A percentile compares a stretch with the other conserved stretches of the same genome.
These are phyloP conservation scores for Hozukius guyotensis DNA, from an alignment of 2,797 vertebrate species.

Conservation along the genomic window DNA sequence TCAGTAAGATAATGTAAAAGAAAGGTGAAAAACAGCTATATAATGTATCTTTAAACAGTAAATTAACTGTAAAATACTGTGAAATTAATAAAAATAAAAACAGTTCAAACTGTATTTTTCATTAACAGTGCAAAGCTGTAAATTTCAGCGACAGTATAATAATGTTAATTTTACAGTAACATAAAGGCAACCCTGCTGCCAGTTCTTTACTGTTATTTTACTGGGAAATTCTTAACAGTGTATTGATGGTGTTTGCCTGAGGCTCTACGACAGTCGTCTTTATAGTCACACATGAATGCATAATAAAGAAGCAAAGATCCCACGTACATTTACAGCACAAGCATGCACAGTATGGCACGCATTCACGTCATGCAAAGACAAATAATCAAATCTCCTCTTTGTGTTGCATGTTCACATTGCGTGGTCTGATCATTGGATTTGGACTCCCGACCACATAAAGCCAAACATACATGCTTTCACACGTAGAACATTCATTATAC, in stretches of 20 bases:
- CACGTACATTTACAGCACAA: background rate
- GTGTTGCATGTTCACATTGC: background rate
- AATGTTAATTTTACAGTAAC: too few species aligned
- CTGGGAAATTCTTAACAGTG: too few species aligned
- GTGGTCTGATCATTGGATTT: background rate
- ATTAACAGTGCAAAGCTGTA: too few species aligned
- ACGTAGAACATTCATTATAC: constrained; percentile 13
- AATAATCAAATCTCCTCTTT: background rate
- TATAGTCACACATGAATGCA: background rate
- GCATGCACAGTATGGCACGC: background rate
- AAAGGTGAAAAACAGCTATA: too few species aligned
- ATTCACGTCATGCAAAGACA: background rate
- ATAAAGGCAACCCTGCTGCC: too few species aligned
- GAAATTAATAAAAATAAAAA: too few species aligned
- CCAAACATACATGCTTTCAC: constrained; percentile 17
- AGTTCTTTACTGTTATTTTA: too few species aligned
- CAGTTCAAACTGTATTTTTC: too few species aligned
- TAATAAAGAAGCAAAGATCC: background rate
- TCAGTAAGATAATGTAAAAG: too few species aligned
- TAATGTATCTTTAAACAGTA: too few species aligned
- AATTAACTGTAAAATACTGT: too few species aligned
- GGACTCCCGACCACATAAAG: background rate
- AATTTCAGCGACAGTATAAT: too few species aligned
- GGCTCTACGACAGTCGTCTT: constrained; percentile 10
- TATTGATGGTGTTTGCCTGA: constrained; percentile 17